These are phyloP conservation scores for Chelonus insularis DNA, from an alignment of 1,140 invertebrate species.

Conservation along the genomic window DNA sequence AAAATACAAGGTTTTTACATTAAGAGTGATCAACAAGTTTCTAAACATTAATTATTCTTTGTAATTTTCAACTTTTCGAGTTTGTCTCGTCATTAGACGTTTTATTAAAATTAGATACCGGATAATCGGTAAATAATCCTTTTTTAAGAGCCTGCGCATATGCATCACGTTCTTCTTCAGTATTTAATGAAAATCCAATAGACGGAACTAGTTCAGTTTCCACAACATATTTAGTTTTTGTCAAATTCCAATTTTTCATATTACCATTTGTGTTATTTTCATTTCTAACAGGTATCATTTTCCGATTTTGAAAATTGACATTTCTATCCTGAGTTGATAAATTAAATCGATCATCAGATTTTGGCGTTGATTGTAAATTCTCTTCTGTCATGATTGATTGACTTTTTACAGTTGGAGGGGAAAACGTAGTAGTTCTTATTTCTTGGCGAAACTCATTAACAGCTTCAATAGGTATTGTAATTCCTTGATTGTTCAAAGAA, in stretches of 20 bases:
- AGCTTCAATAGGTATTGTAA: not conserved
- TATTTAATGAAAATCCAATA: constrained; percentile 49
- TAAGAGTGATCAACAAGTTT: too few species aligned
- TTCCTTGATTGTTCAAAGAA: constrained; percentile 1
- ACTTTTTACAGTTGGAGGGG: not conserved
- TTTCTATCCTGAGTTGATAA: not conserved
- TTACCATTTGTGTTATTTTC: too few species aligned
- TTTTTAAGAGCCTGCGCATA: constrained; percentile 47
- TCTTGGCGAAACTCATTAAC: not conserved
- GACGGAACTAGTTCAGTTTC: constrained; percentile 53
- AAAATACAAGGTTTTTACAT: too few species aligned
- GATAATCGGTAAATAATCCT: constrained; percentile 41
- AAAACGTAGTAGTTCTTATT: too few species aligned
- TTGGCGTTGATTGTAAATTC: not conserved
- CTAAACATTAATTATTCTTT: too few species aligned
- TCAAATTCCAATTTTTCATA: too few species aligned
- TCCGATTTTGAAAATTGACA: too few species aligned
- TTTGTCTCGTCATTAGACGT: not conserved
- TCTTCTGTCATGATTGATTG: not conserved
- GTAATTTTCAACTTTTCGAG: not conserved
- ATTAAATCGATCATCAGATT: not conserved
- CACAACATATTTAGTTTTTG: constrained; percentile 29
- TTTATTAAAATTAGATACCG: not conserved
- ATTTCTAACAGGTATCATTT: not conserved
- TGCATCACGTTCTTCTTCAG: constrained; percentile 42